Percentiles rank a stretch among this genome's conserved stretches.
These are phyloP conservation scores for Cherax quadricarinatus DNA, from an alignment of 1,140 invertebrate species.

Conservation along the genomic window DNA sequence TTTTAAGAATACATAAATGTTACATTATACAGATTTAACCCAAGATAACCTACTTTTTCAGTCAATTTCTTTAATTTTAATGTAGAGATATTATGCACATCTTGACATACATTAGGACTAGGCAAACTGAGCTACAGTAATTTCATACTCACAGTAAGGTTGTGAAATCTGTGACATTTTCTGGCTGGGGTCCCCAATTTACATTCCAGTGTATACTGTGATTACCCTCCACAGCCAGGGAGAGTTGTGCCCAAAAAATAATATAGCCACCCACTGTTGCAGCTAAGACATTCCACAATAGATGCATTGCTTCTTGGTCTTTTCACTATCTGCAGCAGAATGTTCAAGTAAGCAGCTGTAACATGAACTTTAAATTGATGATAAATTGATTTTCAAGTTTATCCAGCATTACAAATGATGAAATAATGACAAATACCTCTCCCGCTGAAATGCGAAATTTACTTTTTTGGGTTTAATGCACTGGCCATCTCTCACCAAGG, in stretches of 20 bases:
- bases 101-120: too few species aligned
- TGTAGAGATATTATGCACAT: too few species aligned
- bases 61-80: too few species aligned
- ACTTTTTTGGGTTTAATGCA: too few species aligned
- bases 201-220: conserved; percentile 5
- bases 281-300: neutral
- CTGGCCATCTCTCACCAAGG: too few species aligned
- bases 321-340: neutral
- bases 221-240: neutral
- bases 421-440: too few species aligned
- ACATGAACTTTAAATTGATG: neutral
- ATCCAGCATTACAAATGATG: too few species aligned
- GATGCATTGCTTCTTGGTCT: neutral
- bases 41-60: too few species aligned
- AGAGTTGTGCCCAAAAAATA: neutral
- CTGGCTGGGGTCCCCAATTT: conserved; percentile 41
- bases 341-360: neutral
- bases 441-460: too few species aligned
- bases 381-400: too few species aligned
- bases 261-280: neutral
- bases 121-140: neutral
- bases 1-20: too few species aligned
- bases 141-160: conserved; percentile 30
- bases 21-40: too few species aligned
- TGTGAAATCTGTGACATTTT: conserved; percentile 43